Percentiles rank a stretch among this genome's conserved stretches.
Conservation (phyloP, 2,888 invertebrate genomes). For the Caenorhabditis uteleia region DNA sequence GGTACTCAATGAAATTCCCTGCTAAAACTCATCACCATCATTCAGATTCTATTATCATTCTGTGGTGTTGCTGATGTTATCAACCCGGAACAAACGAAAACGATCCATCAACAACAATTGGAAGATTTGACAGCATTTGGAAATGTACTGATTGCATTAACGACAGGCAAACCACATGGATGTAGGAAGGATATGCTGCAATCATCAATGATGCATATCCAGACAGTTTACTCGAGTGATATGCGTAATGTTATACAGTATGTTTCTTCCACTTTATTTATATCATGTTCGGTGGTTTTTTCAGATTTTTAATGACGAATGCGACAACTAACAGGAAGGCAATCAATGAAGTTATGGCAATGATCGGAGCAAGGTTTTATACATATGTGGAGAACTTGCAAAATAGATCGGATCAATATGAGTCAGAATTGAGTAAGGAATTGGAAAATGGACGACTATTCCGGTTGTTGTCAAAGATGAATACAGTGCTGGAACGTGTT, state of each 20-base stretch:
- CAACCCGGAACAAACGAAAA: constrained; percentile 22
- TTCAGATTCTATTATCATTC: constrained; percentile 38
- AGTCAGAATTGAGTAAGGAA: constrained; percentile 88
- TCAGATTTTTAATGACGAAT: constrained; percentile 13
- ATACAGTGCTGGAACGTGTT: constrained; percentile 91
- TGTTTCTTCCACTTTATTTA: background rate
- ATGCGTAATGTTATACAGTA: constrained; percentile 91
- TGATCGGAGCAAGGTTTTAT: constrained; percentile 96
- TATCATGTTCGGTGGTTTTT: background rate
- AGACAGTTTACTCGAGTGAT: constrained; percentile 89
- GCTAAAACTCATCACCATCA: too few species aligned
- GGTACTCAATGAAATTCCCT: background rate
- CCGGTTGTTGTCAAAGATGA: constrained; percentile 87
- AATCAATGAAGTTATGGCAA: constrained; percentile 96
- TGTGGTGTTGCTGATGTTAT: constrained; percentile 46
- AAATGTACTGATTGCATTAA: constrained; percentile 86
- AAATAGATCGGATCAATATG: constrained; percentile 84
- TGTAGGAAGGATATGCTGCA: constrained; percentile 72
- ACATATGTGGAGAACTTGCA: constrained; percentile 75
- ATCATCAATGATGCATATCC: constrained; percentile 80
- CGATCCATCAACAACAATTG: constrained; percentile 56
- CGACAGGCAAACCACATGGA: constrained; percentile 89
- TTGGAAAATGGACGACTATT: constrained; percentile 92
- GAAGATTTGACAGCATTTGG: constrained; percentile 92
- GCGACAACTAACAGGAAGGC: constrained; percentile 74